Evolutionary conservation across 2,888 invertebrate genomes (phyloP), one percentile per base, ranked within the genome.

Genomic region (Quadroppia sp.): DNA sequence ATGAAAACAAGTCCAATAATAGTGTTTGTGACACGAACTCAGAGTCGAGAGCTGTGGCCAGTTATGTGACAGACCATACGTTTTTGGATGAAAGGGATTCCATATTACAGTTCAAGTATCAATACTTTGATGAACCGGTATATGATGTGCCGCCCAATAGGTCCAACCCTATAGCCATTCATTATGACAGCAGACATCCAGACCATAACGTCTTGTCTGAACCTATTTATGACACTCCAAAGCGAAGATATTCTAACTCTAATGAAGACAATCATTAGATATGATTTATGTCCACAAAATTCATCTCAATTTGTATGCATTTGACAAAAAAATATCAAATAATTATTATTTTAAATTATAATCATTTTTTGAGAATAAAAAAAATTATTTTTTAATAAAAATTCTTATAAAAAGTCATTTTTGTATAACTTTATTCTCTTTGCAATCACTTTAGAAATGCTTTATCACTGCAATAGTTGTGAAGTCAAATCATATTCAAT

Each of bases 71-170:
- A 1, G 28, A 25, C 6, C 7, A 59, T 17, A 30, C 59, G 2
- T 64, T n/a, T 64, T 6, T 64, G 2, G 36, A 36, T 20, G 64
- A 64, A 36, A 36, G 32, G 2, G n/a, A 32, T 20, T 17, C 36
- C 6, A 64, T 64, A 20, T 36, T 30, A 15, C 3, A 1, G 15
- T 15, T 4, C n/a, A n/a, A 64, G 20, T n/a, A 64, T 11, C 1
- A 15, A 36, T 64, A 64, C 20, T 13, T 30, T 7, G 36, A 2
- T 30, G 64, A 64, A 40, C 32, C 36, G 17, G 13, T 64, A 9
- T 64, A 64, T 64, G 64, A 64, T n/a, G 36, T 64, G 2, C 64
- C 64, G 40, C 40, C 64, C 2, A 64, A 64, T 36, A 6, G n/a
- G 17, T 64, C 40, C n/a, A 36, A 36, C 1, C 17, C 64, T 64